These are phyloP conservation scores for Magallana ariakensis DNA, from an alignment of 1,140 invertebrate species.

Conservation along the genomic window DNA sequence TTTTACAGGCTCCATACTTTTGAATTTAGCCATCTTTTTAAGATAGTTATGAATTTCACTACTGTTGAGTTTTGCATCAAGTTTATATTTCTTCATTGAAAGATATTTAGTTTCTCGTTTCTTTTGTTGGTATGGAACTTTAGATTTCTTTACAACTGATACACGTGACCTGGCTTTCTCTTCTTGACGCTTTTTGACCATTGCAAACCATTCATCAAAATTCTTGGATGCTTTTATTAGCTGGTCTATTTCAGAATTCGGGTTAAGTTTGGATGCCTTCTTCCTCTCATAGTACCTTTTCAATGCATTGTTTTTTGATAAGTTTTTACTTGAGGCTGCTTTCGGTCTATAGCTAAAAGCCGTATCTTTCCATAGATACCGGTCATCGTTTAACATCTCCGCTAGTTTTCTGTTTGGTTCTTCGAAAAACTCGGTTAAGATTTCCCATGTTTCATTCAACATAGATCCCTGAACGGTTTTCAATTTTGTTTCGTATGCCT, in stretches of 20 bases:
- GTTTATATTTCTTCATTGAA: too few relatives aligned
- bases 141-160: background rate
- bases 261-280: background rate
- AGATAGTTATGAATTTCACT: too few relatives aligned
- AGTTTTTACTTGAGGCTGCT: background rate
- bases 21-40: too few relatives aligned
- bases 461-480: background rate
- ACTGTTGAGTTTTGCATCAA: too few relatives aligned
- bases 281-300: background rate
- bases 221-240: background rate
- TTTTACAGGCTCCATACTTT: too few relatives aligned
- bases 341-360: background rate
- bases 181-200: background rate
- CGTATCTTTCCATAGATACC: conserved; percentile 17
- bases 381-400: conserved; percentile 27
- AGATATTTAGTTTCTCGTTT: background rate
- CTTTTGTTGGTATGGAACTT: background rate
- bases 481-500: background rate
- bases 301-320: background rate
- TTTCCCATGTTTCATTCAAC: conserved; percentile 10
- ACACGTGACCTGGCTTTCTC: background rate
- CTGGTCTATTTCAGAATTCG: background rate
- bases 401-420: conserved; percentile 29
- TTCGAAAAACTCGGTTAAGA: conserved; percentile 11
- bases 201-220: background rate